phyloP scores from a whole-genome alignment of 1,140 invertebrate genomes.

The Melanaphis sacchari region DNA sequence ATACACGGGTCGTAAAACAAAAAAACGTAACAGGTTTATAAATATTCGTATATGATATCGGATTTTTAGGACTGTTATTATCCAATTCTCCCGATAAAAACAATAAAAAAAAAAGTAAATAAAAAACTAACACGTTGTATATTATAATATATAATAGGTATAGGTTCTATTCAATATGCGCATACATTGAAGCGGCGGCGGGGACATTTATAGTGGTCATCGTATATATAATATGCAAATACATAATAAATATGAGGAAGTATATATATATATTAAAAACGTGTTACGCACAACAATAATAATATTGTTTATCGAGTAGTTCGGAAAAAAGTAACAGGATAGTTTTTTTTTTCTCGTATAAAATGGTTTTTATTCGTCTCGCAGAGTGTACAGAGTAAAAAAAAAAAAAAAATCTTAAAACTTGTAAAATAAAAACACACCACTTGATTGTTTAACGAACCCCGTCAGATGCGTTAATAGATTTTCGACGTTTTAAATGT shows the following conservation, averaged over 20 bases:
- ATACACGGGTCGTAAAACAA: not conserved
- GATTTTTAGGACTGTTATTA: constrained; percentile 19
- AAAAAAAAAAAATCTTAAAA: not conserved
- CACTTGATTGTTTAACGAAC: not conserved
- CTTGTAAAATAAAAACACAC: not conserved
- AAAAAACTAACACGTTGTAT: constrained; percentile 9
- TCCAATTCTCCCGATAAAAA: not conserved
- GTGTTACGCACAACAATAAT: constrained; percentile 1
- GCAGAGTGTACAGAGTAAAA: not conserved
- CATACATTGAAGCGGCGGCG: not conserved
- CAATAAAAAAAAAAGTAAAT: constrained; percentile 12
- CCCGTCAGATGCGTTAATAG: not conserved
- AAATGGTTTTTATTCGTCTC: not conserved
- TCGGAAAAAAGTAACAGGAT: not conserved
- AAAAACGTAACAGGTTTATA: constrained; percentile 27
- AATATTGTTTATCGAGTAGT: not conserved
- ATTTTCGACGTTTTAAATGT: constrained; percentile 24
- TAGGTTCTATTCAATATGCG: constrained; percentile 13
- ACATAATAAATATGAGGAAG: not conserved
- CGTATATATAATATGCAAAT: not conserved
- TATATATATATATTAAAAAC: constrained; percentile 1
- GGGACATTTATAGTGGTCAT: not conserved
- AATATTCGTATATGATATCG: constrained; percentile 3
- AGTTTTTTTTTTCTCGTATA: not conserved
- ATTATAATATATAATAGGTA: not conserved